These are phyloP conservation scores for Nudaria mundana DNA, from an alignment of 2,888 invertebrate species.

Conservation along the genomic window DNA sequence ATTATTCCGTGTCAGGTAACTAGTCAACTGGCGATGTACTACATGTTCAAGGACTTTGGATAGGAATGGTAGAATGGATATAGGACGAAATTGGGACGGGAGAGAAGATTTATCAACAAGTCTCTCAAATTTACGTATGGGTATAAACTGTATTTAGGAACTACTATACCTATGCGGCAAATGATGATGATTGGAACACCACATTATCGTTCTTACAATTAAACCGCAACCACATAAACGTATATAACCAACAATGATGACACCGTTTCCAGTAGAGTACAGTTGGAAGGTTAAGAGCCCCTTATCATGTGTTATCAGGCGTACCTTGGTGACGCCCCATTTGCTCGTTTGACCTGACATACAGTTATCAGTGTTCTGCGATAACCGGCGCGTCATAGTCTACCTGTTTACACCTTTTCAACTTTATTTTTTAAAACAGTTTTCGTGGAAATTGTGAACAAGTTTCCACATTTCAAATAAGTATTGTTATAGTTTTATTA, in stretches of 20 bases:
- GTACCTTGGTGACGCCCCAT: conserved; percentile 72
- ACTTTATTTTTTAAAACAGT: conserved; percentile 31
- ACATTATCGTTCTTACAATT: not conserved
- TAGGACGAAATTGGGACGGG: no score
- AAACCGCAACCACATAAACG: conserved; percentile 18
- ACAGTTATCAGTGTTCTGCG: conserved; percentile 75
- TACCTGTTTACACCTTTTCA: conserved; percentile 73
- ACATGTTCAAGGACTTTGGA: no score
- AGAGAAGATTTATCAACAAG: no score
- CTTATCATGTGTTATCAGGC: conserved; percentile 74
- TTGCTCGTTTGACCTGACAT: conserved; percentile 81
- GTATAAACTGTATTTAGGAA: no score
- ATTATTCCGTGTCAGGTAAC: no score
- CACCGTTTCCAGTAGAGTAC: conserved; percentile 52
- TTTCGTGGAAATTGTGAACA: conserved; percentile 7
- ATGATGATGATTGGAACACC: no score
- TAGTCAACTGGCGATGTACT: no score
- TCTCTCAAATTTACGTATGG: no score
- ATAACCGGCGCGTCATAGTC: conserved; percentile 65
- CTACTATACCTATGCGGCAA: no score
- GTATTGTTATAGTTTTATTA: not conserved
- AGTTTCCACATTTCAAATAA: not conserved
- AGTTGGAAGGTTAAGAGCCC: conserved; percentile 78
- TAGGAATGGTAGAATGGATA: no score
- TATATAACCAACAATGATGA: conserved; percentile 33